Base-by-base conservation (phyloP, 2,113 vertebrate genomes). In the Gavialis gangeticus region DNA sequence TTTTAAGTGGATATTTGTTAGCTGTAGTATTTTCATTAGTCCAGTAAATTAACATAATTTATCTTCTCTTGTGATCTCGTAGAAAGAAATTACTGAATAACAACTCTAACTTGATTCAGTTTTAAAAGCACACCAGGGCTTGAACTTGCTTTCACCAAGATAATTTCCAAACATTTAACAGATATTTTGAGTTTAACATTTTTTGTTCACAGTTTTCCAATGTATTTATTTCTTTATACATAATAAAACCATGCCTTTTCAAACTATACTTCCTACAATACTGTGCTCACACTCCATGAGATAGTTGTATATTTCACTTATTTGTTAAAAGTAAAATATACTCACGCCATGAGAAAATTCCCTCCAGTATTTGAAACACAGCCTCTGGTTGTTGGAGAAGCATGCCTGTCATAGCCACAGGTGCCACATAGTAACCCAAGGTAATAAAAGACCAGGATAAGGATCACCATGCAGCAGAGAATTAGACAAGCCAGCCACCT, bases 301-400 rank as follows among this genome's bases (percentile, higher is more conserved):
- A 4, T 16, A 75, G 11, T 15, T 76, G 56, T 57, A 4, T 9
- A 22, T 13, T 18, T 28, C 82, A 76, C 58, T 46, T 15, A 2
- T 22, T 16, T 28, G 15, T 11, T 59, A 66, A 5, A 17, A 5
- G 0, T 28, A 85, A 87, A 55, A 22, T 22, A 80, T 66, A 98
- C 99, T 99, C 96, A 99, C 99, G 98, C 98, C 99, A 99, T 99
- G 69, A 99, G 99, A 92, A 99, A 98, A 37, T 99, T 98, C 62
- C 99, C 99, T 19, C 99, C 99, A 0, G 98, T 99, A 95, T 99
- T 99, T 37, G 99, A 99, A 94, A 99, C 94, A 25, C 99, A 99
- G 90, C 99, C 99, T 75, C 99, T 98, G 16, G 98, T 99, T 24
- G 99, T 99, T 2, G 99, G 99, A 57, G 99, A 99, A 91, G 99